Conservation (phyloP, 2,888 invertebrate genomes). For the Caenorhabditis sp. region DNA sequence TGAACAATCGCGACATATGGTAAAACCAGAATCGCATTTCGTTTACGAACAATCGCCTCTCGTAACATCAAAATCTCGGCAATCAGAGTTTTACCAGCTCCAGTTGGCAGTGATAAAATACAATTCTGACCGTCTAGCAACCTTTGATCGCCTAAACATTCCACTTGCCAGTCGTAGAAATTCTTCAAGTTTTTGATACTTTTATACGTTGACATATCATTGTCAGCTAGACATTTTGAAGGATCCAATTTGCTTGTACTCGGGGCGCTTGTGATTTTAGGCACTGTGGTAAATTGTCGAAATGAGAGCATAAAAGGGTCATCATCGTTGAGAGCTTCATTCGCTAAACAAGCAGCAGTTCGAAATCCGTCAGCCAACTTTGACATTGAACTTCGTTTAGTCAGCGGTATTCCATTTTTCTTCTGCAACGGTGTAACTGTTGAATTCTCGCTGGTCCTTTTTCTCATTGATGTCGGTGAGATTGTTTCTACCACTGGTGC, state of each 20-base stretch:
- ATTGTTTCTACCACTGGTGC: background rate
- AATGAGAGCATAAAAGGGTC: constrained; percentile 24
- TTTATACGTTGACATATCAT: constrained; percentile 46
- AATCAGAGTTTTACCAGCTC: constrained; percentile 95
- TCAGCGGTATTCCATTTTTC: constrained; percentile 23
- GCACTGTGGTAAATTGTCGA: constrained; percentile 3
- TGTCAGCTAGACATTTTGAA: constrained; percentile 36
- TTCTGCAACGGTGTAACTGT: constrained; percentile 19
- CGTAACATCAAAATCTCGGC: constrained; percentile 87
- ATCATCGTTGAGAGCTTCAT: constrained; percentile 10
- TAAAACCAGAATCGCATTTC: constrained; percentile 86
- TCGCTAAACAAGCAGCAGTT: constrained; percentile 24
- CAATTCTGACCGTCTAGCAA: constrained; percentile 81
- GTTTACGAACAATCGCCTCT: constrained; percentile 83
- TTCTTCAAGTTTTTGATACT: constrained; percentile 46
- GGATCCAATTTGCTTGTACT: constrained; percentile 5
- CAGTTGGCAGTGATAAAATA: constrained; percentile 91
- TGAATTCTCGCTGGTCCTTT: constrained; percentile 17
- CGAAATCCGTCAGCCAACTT: constrained; percentile 29
- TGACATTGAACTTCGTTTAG: constrained; percentile 29
- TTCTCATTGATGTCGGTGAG: constrained; percentile 7
- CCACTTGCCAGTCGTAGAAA: constrained; percentile 85
- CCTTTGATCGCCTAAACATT: constrained; percentile 84
- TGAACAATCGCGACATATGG: constrained; percentile 96
- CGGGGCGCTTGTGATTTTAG: background rate